A percentile compares a stretch with the other conserved stretches of the same genome.
Evolutionary conservation across 2,888 invertebrate species (phyloP).

Genomic region (Ophion obscuratus): DNA sequence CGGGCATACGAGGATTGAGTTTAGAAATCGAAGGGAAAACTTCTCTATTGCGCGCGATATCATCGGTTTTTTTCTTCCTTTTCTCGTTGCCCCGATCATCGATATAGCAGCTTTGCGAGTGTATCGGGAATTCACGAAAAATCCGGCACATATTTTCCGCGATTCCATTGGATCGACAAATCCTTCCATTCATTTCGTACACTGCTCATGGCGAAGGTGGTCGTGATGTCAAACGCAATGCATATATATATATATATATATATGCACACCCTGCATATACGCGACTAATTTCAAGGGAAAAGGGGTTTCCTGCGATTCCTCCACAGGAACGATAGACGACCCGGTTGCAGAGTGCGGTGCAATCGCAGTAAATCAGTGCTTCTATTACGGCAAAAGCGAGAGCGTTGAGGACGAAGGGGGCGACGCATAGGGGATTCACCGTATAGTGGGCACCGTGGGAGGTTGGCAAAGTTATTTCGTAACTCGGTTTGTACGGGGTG

Average conservation of each 20-base stretch:
- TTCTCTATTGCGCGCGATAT: constrained; percentile 30
- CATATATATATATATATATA: constrained; percentile 30
- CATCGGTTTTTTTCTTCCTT: constrained; percentile 15
- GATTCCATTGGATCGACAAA: constrained; percentile 52
- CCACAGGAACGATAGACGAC: constrained; percentile 65
- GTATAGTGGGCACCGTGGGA: constrained; percentile 32
- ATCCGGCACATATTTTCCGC: constrained; percentile 47
- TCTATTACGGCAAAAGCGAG: constrained; percentile 71
- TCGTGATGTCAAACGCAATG: constrained; percentile 18
- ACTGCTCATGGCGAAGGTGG: constrained; percentile 5
- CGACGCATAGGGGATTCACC: constrained; percentile 29
- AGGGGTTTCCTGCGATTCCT: constrained; percentile 59
- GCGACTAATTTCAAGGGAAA: constrained; percentile 67
- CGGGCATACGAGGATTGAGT: constrained; percentile 49
- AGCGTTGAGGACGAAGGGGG: constrained; percentile 57
- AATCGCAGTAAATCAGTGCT: constrained; percentile 74
- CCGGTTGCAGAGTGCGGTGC: constrained; percentile 57
- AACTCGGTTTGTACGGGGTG: constrained; percentile 62
- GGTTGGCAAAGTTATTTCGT: constrained; percentile 57
- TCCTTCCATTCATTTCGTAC: constrained; percentile 22
- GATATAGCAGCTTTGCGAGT: constrained; percentile 42
- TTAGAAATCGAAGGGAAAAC: constrained; percentile 57
- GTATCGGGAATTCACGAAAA: constrained; percentile 53
- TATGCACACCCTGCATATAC: neutral
- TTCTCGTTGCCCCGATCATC: constrained; percentile 20